Conservation (phyloP, 2,113 vertebrate species). For the Rhagologus leucostigma region DNA sequence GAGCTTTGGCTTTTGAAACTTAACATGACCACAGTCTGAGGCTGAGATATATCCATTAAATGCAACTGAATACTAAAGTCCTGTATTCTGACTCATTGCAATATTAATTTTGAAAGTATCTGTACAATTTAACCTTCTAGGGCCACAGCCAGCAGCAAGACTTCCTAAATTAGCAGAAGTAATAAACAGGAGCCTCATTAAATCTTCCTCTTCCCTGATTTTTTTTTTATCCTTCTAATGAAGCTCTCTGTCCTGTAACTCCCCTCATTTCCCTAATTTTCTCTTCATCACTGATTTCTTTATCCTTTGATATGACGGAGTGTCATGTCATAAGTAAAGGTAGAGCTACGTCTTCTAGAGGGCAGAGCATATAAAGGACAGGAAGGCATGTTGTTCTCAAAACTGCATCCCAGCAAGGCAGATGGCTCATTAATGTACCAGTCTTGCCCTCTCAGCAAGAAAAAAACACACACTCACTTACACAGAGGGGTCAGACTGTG, state of each 20-base stretch:
- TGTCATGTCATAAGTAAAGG: background rate
- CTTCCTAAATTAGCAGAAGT: slow-evolving; percentile 52
- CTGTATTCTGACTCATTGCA: background rate
- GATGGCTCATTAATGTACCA: slow-evolving; percentile 31
- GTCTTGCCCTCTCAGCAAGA: slow-evolving; percentile 26
- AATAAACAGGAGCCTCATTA: slow-evolving; percentile 59
- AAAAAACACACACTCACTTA: background rate
- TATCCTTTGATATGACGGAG: slow-evolving; percentile 7
- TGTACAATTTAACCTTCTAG: slow-evolving; percentile 40
- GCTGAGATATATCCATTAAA: background rate
- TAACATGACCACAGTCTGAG: background rate
- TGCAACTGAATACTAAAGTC: background rate
- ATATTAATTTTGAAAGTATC: background rate
- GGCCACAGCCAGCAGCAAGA: slow-evolving; percentile 36
- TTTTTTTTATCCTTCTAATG: slow-evolving; percentile 14
- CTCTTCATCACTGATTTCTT: slow-evolving; percentile 31
- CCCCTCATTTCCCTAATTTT: slow-evolving; percentile 35
- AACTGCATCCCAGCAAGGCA: slow-evolving; percentile 7
- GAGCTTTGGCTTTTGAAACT: background rate
- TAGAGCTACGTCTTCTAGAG: background rate
- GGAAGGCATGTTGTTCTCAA: background rate
- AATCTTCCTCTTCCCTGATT: background rate
- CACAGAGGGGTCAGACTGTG: background rate
- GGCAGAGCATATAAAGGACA: slow-evolving; percentile 6
- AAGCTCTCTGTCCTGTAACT: slow-evolving; percentile 22